Conservation (phyloP, 2,113 vertebrate genomes). For the Prionailurus bengalensis region DNA sequence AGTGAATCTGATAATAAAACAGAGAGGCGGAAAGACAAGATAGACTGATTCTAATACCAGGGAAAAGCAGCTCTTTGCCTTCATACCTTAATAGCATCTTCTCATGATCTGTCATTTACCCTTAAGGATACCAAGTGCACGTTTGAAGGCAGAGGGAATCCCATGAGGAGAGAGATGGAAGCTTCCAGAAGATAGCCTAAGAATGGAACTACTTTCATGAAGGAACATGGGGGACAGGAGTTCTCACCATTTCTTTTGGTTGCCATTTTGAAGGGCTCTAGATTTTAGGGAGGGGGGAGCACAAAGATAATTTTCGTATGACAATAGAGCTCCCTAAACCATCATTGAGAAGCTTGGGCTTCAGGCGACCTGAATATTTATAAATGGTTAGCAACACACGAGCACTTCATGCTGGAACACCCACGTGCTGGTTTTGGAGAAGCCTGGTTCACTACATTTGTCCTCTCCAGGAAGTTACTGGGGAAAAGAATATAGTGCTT, state of each 20-base stretch:
- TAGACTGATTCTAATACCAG: not conserved
- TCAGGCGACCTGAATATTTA: not conserved
- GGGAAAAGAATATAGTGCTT: not conserved
- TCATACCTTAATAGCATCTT: not conserved
- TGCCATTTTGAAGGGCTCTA: not conserved
- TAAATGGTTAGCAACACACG: not conserved
- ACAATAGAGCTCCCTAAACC: not conserved
- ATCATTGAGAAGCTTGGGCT: not conserved
- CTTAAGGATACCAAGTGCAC: not conserved
- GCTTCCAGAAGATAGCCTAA: not conserved
- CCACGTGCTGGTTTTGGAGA: not conserved
- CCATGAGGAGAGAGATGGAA: not conserved
- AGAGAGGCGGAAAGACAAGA: not conserved
- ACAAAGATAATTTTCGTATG: not conserved
- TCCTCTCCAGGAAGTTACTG: not conserved
- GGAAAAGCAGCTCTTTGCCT: not conserved
- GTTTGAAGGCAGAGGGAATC: not conserved
- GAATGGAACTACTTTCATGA: not conserved
- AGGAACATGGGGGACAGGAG: not conserved
- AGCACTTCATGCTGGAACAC: rapidly evolving
- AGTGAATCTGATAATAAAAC: not conserved
- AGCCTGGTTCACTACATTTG: not conserved
- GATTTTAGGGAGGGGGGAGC: not conserved
- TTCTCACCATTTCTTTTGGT: not conserved
- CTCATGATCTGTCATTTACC: not conserved